A percentile compares a stretch with the other conserved stretches of the same genome.
Evolutionary conservation across 64 coral and sea anemone genomes (phyloP).

Genomic region (Astreopora myriophthalma): DNA sequence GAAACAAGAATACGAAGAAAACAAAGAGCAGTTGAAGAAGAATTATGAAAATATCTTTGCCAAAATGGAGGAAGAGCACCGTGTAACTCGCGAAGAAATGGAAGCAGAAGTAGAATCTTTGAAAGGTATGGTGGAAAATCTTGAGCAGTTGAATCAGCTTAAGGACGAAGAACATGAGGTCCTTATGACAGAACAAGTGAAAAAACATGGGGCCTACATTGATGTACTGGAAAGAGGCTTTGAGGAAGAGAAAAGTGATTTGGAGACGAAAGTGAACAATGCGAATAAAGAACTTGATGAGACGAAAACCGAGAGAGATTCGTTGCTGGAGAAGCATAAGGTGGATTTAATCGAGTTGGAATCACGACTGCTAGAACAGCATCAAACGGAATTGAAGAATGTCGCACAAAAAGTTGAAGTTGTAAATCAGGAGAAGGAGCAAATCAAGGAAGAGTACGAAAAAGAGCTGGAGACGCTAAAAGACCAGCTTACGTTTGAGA

Average conservation of each 20-base stretch:
- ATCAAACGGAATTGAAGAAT: slow-evolving; percentile 56
- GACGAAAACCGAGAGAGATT: slow-evolving; percentile 27
- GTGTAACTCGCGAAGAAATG: slow-evolving; percentile 69
- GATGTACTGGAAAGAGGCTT: slow-evolving; percentile 24
- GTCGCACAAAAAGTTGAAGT: slow-evolving; percentile 9
- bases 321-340: slow-evolving; percentile 33
- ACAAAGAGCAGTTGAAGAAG: slow-evolving; percentile 70
- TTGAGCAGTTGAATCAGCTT: slow-evolving; percentile 86
- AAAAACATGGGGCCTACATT: slow-evolving; percentile 48
- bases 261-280: slow-evolving; percentile 23
- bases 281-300: slow-evolving; percentile 44
- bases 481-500: slow-evolving; percentile 87
- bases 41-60: slow-evolving; percentile 84
- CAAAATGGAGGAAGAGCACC: slow-evolving; percentile 88
- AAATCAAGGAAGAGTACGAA: slow-evolving; percentile 74
- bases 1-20: slow-evolving; percentile 81
- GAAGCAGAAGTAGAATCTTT: slow-evolving; percentile 85
- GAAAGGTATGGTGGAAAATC: slow-evolving; percentile 94
- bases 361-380: slow-evolving; percentile 14
- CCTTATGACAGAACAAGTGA: slow-evolving; percentile 63
- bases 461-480: slow-evolving; percentile 75
- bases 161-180: slow-evolving; percentile 90
- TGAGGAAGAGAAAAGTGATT: slow-evolving; percentile 45
- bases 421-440: slow-evolving; percentile 45
- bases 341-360: slow-evolving; percentile 49